These are phyloP conservation scores for Dendrocincla tyrannina DNA, from an alignment of 2,797 vertebrate genomes.

Conservation along the genomic window DNA sequence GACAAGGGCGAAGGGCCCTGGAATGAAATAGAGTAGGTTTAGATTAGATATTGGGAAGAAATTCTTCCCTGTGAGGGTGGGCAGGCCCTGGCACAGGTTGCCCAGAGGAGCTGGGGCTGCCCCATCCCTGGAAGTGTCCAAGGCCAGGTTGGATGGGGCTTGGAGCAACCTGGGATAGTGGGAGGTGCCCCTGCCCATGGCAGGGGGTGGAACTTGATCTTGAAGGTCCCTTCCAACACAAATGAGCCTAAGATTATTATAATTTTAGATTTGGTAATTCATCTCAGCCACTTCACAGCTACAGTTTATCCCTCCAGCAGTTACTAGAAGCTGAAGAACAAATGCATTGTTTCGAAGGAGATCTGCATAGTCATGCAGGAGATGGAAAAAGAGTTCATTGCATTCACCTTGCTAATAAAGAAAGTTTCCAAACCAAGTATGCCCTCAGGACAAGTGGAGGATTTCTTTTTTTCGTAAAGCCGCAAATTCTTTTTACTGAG, in stretches of 20 bases:
- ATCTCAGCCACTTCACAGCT: neutral
- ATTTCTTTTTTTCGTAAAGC: neutral
- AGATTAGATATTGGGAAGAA: neutral
- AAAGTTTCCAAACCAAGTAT: neutral
- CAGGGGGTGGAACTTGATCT: neutral
- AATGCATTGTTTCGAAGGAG: neutral
- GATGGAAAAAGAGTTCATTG: neutral
- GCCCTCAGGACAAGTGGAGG: neutral
- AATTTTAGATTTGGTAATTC: neutral
- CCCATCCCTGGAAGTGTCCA: neutral
- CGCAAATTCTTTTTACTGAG: neutral
- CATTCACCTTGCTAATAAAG: neutral
- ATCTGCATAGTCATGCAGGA: neutral
- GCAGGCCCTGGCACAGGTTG: neutral
- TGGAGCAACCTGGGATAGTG: neutral
- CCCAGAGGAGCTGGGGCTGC: neutral
- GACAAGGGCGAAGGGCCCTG: neutral
- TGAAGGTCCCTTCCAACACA: neutral
- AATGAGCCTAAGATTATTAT: neutral
- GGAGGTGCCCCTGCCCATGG: neutral
- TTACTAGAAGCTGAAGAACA: neutral
- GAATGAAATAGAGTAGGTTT: neutral
- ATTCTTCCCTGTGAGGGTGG: neutral
- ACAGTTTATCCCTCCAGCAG: neutral
- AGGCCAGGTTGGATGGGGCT: neutral